Evolutionary conservation across 1,140 invertebrate genomes (phyloP).

Genomic region (Hyles vespertilio): DNA sequence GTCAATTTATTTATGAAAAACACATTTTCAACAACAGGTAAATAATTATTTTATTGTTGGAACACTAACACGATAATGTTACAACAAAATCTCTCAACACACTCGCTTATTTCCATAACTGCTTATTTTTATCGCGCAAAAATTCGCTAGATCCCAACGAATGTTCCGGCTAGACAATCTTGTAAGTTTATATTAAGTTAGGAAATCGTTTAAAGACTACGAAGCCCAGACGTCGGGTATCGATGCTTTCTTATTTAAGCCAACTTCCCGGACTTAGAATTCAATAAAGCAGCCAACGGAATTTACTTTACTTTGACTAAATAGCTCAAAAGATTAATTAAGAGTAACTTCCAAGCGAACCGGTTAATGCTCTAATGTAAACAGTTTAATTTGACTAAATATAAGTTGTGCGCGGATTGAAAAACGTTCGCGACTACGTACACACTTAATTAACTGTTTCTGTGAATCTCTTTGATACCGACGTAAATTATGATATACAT

Average conservation of each 20-base stretch:
- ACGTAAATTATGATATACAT: too few species aligned
- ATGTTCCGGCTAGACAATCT: constrained; percentile 34
- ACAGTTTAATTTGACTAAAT: constrained; percentile 38
- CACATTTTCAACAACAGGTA: too few species aligned
- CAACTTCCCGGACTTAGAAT: constrained; percentile 60
- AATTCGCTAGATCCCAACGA: constrained; percentile 20
- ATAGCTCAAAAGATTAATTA: constrained; percentile 69
- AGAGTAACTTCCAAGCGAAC: constrained; percentile 43
- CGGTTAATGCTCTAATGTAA: constrained; percentile 42
- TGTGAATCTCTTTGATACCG: too few species aligned
- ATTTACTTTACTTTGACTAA: constrained; percentile 67
- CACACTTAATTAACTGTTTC: too few species aligned
- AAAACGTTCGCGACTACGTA: constrained; percentile 20
- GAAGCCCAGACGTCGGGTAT: constrained; percentile 44
- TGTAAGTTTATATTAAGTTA: constrained; percentile 49
- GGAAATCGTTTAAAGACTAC: constrained; percentile 46
- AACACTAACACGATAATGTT: too few species aligned
- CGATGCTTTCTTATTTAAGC: constrained; percentile 58
- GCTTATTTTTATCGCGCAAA: constrained; percentile 9
- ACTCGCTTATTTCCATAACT: not conserved
- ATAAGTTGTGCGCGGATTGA: constrained; percentile 20
- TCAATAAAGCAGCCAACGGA: constrained; percentile 61
- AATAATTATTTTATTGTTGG: too few species aligned
- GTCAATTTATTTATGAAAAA: too few species aligned
- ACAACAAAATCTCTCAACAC: not conserved